phyloP scores from a whole-genome alignment of 2,113 vertebrate species.

The Xenopus tropicalis region DNA sequence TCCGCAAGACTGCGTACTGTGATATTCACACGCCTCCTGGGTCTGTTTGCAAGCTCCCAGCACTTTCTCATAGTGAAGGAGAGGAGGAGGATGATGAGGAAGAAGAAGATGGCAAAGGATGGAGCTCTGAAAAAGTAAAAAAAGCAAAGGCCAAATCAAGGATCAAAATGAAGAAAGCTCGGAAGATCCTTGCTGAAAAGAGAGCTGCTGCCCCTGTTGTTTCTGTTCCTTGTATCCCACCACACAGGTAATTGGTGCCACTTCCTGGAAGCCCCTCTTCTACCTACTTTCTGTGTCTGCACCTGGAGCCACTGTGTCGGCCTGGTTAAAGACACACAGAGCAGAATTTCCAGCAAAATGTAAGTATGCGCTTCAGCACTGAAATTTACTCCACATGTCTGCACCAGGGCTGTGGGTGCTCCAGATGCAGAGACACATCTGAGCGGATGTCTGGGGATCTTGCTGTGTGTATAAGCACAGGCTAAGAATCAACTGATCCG shows the following conservation, averaged over 20 bases:
- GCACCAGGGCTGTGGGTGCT: no score
- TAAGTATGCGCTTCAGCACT: no score
- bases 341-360: no score
- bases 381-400: no score
- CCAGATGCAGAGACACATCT: no score
- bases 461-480: no score
- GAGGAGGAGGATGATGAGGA: constrained; percentile 90
- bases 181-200: constrained; percentile 95
- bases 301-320: no score
- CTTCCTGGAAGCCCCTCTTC: background rate
- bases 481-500: no score
- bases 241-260: constrained; percentile 77
- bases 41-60: constrained; percentile 72
- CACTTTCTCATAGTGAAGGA: constrained; percentile 87
- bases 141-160: constrained; percentile 96
- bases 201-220: constrained; percentile 92
- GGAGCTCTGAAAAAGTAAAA: constrained; percentile 94
- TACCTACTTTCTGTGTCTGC: no score
- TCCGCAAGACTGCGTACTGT: constrained; percentile 96
- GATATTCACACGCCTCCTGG: constrained; percentile 95
- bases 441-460: no score
- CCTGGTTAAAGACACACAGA: no score
- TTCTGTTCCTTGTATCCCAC: constrained; percentile 95
- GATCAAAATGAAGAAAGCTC: constrained; percentile 95
- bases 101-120: constrained; percentile 90